Evolutionary conservation across 2,797 vertebrate species (phyloP), one percentile per base, ranked within the genome.

Genomic region (Tapirus indicus): DNA sequence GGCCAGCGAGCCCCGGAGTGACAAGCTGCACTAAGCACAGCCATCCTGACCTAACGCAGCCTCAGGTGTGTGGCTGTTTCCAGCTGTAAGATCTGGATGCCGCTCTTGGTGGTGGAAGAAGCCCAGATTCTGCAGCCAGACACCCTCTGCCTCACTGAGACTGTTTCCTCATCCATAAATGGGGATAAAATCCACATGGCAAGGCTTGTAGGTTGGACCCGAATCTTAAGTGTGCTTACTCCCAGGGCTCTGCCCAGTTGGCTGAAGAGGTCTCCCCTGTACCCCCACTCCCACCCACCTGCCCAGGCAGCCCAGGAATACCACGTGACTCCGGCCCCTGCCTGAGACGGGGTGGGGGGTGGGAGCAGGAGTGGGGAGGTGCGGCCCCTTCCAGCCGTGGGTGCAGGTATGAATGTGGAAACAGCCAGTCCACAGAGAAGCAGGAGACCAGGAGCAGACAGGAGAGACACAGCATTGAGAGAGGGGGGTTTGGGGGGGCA

Each of bases 11-110:
- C 35, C 47, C 38, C 58, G 27, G 8, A 27, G 21, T 21, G 29
- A 78, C 0, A 27, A 1, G 25, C 8, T 35, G 11, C 25, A 49
- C 23, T 14, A 10, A 66, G 44, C 1, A 6, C 7, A 35, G 11
- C 35, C 0, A 0, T 74, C 27, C 21, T 17, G 32, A 20, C 17
- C 41, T 11, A 49, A 21, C 0, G 10, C 18, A 29, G 27, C 13
- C 41, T 27, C 16, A 1, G 60, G 9, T 1, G 1, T 6, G 8
- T 16, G 49, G 41, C 21, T 74, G 23, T 32, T 54, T 72, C 7
- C 21, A 82, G 20, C 1, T 18, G 44, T 6, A 38, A 88, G 38
- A 16, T 17, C 69, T 41, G 47, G 68, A 58, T 83, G 74, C 68
- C 11, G 9, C 79, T 14, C 49, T 44, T n/a, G 32, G 14, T 47